Evolutionary conservation across 2,797 vertebrate species (phyloP), one percentile per base, ranked within the genome.

Genomic region (Mus spretus): DNA sequence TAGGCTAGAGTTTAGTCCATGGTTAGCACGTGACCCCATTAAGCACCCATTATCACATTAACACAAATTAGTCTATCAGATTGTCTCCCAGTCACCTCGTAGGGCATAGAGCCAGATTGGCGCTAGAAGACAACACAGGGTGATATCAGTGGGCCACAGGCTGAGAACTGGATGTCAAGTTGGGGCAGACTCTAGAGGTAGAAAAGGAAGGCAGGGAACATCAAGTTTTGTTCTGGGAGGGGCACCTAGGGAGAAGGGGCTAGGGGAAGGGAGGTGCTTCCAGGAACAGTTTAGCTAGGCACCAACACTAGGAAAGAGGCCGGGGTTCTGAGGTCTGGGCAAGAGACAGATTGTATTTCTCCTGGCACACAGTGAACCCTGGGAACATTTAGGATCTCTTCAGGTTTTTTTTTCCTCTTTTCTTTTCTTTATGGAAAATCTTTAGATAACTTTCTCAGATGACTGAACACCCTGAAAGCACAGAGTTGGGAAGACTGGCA

Each of bases 371-470:
- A 95, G 86, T 90, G 94, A 97, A 97, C 96, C 96, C 93, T 97
- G 96, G 96, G 93, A 98, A 97, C 61, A 31, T 89, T 97, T 96
- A 93, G 74, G 96, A 96, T 97, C 90, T 74, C 95, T 97, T 86
- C 85, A 65, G 1, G 1, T 14, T 63, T 78, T 17, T 22, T n/a
- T 17, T 22, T 6, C 6, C 34, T 47, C 47, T 84, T 65, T 82
- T 83, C 95, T 92, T 88, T 65, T 96, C 94, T 90, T 96, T 90
- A 94, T 97, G 97, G 97, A 97, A 97, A 97, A 90, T 98, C 97
- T 95, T 96, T 93, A 93, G 95, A 97, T 94, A 97, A 96, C 95
- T 96, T 97, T 97, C 93, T 98, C 94, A 97, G 93, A 97, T 96
- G 96, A 70, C 70, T 94, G 87, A 88, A 88, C 78, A 94, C 81